These are phyloP conservation scores for Lepisosteus oculatus DNA, from an alignment of 2,113 vertebrate species.

Conservation along the genomic window DNA sequence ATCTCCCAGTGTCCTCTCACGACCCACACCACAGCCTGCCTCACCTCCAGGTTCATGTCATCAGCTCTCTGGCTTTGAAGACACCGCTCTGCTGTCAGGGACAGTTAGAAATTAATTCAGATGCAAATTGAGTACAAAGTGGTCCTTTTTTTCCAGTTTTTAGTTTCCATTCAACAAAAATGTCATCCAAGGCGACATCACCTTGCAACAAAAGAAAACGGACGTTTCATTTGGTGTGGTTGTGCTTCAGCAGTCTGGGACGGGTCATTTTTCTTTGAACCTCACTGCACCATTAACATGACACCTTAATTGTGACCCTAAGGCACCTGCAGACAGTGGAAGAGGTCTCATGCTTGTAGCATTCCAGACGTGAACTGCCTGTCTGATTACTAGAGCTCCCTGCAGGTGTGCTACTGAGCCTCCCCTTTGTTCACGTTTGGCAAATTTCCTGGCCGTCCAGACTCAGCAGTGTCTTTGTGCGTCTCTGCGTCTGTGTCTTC, in stretches of 20 bases:
- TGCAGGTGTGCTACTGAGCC: not conserved
- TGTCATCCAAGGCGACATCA: no score
- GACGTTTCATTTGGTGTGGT: no score
- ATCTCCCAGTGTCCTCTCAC: slow-evolving; percentile 9
- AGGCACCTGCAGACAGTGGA: not conserved
- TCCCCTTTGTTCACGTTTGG: not conserved
- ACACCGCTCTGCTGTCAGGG: not conserved
- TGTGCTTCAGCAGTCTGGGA: not conserved
- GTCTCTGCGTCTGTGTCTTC: not conserved
- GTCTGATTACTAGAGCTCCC: not conserved
- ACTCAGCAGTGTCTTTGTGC: not conserved
- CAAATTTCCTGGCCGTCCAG: no score
- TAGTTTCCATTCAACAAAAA: not conserved
- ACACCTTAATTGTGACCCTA: slow-evolving; percentile 2
- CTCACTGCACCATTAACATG: not conserved
- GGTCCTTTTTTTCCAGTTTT: not conserved
- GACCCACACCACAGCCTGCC: slow-evolving; percentile 6
- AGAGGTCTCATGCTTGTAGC: slow-evolving; percentile 17
- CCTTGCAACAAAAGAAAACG: no score
- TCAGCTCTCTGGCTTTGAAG: not conserved
- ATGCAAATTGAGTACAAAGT: not conserved
- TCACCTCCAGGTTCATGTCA: not conserved
- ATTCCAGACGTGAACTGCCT: slow-evolving; percentile 3
- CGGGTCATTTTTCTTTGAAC: not conserved
- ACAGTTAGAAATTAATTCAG: no score